A percentile compares a stretch with the other conserved stretches of the same genome.
Conservation (phyloP, 1,140 invertebrate species). For the Hesperophylax magnus region DNA sequence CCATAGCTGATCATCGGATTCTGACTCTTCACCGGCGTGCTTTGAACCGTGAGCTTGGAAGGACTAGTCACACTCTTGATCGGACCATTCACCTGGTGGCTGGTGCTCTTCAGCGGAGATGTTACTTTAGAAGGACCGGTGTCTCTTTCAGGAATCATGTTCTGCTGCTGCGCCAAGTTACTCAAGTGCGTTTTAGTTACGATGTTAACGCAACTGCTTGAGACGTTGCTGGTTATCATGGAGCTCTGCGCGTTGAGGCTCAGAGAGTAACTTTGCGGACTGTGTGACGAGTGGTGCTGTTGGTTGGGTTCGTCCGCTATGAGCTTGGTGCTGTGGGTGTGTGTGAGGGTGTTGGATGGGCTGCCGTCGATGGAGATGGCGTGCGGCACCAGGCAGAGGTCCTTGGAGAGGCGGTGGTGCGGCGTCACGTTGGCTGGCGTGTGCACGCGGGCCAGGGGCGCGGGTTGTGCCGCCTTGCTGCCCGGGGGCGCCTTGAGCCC, state of each 20-base stretch:
- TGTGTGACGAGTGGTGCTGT: constrained; percentile 29
- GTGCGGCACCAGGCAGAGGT: constrained; percentile 54
- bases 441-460: constrained; percentile 62
- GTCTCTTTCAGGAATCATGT: constrained; percentile 74
- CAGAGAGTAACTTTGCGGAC: constrained; percentile 42
- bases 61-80: constrained; percentile 68
- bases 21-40: constrained; percentile 74
- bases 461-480: constrained; percentile 61
- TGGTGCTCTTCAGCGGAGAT: constrained; percentile 62
- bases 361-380: constrained; percentile 48
- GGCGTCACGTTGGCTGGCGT: constrained; percentile 65
- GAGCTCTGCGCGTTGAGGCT: constrained; percentile 42
- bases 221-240: constrained; percentile 59
- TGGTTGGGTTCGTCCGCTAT: constrained; percentile 35
- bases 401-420: constrained; percentile 59
- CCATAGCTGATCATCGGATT: constrained; percentile 73
- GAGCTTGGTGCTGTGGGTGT: constrained; percentile 61
- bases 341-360: constrained; percentile 48
- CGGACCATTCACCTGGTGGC: constrained; percentile 55
- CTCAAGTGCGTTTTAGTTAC: constrained; percentile 60
- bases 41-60: constrained; percentile 69
- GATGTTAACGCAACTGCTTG: constrained; percentile 61
- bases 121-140: constrained; percentile 68
- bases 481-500: constrained; percentile 49
- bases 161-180: constrained; percentile 63